Evolutionary conservation across 53 echinoderm and acorn worm species (phyloP).

Genomic region (Glandiceps talaboti): DNA sequence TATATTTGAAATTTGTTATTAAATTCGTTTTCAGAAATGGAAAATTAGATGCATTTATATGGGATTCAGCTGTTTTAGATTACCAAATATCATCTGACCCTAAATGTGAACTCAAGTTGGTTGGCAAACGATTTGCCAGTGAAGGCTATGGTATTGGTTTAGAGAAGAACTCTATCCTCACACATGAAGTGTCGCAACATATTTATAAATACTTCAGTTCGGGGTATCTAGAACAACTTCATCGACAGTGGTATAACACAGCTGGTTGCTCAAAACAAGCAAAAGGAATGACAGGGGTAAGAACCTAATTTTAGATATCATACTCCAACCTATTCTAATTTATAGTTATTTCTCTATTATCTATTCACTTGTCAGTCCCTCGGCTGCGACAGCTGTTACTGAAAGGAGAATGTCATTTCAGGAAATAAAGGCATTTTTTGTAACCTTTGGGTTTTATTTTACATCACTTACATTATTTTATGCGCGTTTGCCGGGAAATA

Average conservation of each 20-base stretch:
- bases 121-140: slow-evolving; percentile 42
- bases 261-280: slow-evolving; percentile 41
- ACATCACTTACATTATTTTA: no score
- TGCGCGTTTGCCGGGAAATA: no score
- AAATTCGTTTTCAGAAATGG: no score
- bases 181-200: slow-evolving; percentile 23
- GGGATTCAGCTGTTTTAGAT: slow-evolving; percentile 46
- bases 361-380: no score
- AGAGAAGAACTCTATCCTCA: slow-evolving; percentile 28
- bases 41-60: slow-evolving; percentile 40
- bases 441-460: no score
- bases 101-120: slow-evolving; percentile 27
- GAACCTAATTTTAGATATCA: no score
- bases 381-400: no score
- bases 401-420: no score
- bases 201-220: slow-evolving; percentile 40
- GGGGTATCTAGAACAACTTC: slow-evolving; percentile 40
- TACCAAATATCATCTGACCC: slow-evolving; percentile 46
- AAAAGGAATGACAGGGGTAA: not conserved
- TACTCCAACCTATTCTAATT: no score
- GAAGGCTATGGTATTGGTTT: slow-evolving; percentile 54
- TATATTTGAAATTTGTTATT: no score
- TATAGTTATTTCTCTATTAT: no score
- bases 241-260: slow-evolving; percentile 52
- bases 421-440: no score